These are phyloP conservation scores for Panagrolaimus sp. DNA, from an alignment of 1,140 invertebrate genomes.

Conservation along the genomic window DNA sequence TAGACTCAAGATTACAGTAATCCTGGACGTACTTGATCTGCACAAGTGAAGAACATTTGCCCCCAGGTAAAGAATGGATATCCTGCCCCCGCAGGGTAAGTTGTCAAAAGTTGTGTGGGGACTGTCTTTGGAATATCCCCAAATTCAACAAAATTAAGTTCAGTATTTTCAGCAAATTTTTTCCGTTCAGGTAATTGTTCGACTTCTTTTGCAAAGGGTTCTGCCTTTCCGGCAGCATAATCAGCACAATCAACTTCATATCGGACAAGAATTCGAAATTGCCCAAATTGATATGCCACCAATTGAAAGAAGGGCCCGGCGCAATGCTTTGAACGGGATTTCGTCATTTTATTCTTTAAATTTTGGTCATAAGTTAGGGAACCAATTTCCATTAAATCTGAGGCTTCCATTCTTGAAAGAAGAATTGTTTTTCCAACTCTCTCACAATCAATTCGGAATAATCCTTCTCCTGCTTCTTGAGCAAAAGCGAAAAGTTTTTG, in stretches of 20 bases:
- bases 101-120: conserved; percentile 56
- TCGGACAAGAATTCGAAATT: conserved; percentile 56
- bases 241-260: conserved; percentile 57
- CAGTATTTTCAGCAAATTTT: conserved; percentile 48
- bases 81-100: conserved; percentile 55
- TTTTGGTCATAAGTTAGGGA: conserved; percentile 41
- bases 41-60: conserved; percentile 54
- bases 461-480: conserved; percentile 54
- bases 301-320: conserved; percentile 58
- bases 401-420: conserved; percentile 57
- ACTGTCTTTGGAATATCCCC: conserved; percentile 48
- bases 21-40: conserved; percentile 37
- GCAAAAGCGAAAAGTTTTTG: conserved; percentile 58
- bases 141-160: conserved; percentile 47
- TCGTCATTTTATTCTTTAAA: conserved; percentile 55
- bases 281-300: conserved; percentile 55
- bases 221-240: conserved; percentile 46
- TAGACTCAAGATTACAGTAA: neutral
- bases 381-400: conserved; percentile 56
- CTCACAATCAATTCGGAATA: conserved; percentile 59
- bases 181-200: conserved; percentile 51
- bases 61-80: conserved; percentile 54
- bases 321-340: conserved; percentile 49
- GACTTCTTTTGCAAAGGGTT: conserved; percentile 40
- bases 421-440: conserved; percentile 58